Percentiles rank a stretch among this genome's conserved stretches.
Evolutionary conservation across 2,797 vertebrate species (phyloP).

Genomic region (Perodicticus potto): DNA sequence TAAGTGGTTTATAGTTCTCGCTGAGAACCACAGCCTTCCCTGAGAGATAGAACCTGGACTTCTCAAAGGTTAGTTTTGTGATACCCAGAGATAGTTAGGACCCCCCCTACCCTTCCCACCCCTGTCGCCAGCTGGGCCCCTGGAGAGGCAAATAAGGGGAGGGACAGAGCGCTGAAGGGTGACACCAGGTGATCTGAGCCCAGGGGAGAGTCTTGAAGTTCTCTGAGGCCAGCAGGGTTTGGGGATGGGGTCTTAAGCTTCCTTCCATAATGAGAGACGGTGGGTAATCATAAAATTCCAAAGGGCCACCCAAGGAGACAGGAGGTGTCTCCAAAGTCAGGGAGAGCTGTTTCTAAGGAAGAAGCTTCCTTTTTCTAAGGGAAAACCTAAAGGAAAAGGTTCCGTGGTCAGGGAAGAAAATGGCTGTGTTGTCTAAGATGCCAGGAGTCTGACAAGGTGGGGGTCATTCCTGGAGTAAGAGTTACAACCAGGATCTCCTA

Average conservation of each 20-base stretch:
- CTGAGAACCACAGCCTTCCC: not conserved
- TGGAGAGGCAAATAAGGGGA: not conserved
- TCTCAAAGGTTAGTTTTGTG: not conserved
- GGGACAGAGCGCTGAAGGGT: not conserved
- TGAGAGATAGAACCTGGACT: not conserved
- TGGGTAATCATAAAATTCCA: not conserved
- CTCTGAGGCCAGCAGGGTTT: not conserved
- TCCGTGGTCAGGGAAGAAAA: not conserved
- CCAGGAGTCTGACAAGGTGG: not conserved
- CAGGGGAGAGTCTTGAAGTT: not conserved
- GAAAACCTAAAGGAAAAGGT: not conserved
- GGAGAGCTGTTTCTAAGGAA: not conserved
- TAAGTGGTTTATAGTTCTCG: rapidly evolving
- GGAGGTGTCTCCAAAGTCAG: not conserved
- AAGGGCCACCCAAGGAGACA: not conserved
- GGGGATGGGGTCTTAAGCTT: not conserved
- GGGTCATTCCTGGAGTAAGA: not conserved
- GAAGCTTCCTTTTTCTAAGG: too few species aligned
- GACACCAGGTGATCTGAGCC: not conserved
- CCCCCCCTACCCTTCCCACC: not conserved
- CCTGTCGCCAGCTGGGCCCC: not conserved
- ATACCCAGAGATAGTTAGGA: not conserved
- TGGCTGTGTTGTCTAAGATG: not conserved
- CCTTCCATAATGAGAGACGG: not conserved
- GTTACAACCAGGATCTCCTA: not conserved